Conservation (phyloP, 35 echinoderm and acorn worm species). For the Apostichopus japonicus region DNA sequence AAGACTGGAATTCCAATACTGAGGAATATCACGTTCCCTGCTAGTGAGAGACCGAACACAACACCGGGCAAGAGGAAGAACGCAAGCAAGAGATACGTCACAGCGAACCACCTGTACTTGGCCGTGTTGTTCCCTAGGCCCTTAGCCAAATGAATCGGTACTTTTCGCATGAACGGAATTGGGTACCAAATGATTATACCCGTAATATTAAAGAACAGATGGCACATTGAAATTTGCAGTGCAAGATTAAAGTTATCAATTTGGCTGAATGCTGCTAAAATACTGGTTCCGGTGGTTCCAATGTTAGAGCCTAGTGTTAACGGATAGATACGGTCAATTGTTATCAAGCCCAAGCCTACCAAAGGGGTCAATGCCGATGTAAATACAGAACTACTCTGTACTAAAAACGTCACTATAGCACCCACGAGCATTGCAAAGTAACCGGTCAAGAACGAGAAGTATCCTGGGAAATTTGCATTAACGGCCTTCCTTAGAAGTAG, state of each 20-base stretch:
- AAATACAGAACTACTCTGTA: conserved; percentile 96
- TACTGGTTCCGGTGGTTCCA: conserved; percentile 90
- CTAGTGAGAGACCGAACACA: conserved; percentile 81
- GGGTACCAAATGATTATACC: conserved; percentile 96
- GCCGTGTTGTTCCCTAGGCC: conserved; percentile 90
- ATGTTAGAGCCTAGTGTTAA: conserved; percentile 95
- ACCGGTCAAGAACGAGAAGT: conserved; percentile 74
- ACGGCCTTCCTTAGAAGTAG: conserved; percentile 70
- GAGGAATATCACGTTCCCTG: conserved; percentile 60
- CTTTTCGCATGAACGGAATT: conserved; percentile 76
- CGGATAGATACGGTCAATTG: conserved; percentile 85
- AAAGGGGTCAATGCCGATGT: conserved; percentile 94
- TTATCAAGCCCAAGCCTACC: conserved; percentile 90
- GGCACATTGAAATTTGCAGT: conserved; percentile 89
- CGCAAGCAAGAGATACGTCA: conserved; percentile 74
- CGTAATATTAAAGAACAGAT: conserved; percentile 92
- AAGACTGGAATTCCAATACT: conserved; percentile 59
- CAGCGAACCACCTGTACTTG: conserved; percentile 88
- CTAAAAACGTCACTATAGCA: conserved; percentile 84
- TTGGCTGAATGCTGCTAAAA: conserved; percentile 84
- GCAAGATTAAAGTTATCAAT: conserved; percentile 59
- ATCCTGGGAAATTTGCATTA: conserved; percentile 93
- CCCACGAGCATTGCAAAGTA: conserved; percentile 93
- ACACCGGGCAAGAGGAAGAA: conserved; percentile 79
- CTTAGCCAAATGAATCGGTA: conserved; percentile 77